Evolutionary conservation across 1,140 invertebrate genomes (phyloP).

Genomic region (Danaus melanippus): DNA sequence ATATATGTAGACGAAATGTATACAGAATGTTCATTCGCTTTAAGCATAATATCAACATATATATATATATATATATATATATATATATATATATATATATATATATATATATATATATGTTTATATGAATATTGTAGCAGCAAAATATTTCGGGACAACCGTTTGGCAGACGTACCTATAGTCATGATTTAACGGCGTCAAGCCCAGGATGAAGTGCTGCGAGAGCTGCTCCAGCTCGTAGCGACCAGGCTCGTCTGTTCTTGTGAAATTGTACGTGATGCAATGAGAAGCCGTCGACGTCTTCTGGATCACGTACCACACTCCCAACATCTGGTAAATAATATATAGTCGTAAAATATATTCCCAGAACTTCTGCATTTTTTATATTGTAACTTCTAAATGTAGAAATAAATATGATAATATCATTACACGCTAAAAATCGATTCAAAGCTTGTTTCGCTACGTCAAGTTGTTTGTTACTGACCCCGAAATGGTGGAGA

Average conservation of each 20-base stretch:
- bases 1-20: too few relatives aligned
- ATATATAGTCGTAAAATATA: neutral
- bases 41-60: too few relatives aligned
- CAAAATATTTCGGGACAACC: too few relatives aligned
- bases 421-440: too few relatives aligned
- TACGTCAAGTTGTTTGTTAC: neutral
- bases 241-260: conserved; percentile 77
- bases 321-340: conserved; percentile 78
- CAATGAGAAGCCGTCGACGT: conserved; percentile 86
- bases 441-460: too few relatives aligned
- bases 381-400: neutral
- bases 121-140: too few relatives aligned
- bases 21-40: too few relatives aligned
- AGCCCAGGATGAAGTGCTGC: conserved; percentile 79
- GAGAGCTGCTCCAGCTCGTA: conserved; percentile 82
- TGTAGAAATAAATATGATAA: neutral
- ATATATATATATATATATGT: too few relatives aligned
- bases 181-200: conserved; percentile 81
- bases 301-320: conserved; percentile 89
- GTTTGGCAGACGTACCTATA: conserved; percentile 62
- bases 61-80: too few relatives aligned
- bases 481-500: neutral
- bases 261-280: conserved; percentile 84
- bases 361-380: too few relatives aligned
- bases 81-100: too few relatives aligned